Evolutionary conservation across 2,113 vertebrate species (phyloP), one percentile per base, ranked within the genome.

Genomic region (Scomber japonicus): DNA sequence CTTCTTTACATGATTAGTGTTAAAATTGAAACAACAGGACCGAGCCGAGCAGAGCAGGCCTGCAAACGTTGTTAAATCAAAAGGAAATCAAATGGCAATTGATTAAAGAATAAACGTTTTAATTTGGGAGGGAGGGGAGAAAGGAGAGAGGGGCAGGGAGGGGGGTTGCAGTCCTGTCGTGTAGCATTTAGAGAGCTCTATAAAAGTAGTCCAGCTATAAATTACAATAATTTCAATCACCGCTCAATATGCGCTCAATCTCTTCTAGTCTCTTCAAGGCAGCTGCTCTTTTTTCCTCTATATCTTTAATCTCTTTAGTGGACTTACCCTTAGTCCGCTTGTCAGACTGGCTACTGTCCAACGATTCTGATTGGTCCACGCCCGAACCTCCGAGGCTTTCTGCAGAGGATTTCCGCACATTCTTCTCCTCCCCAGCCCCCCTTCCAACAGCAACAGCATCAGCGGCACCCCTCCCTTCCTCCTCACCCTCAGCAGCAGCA

Each of bases 231-330:
- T 67, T 67, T 93, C 96, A 98, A 94, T 99, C 97, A 14, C 96
- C 96, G 92, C 97, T 98, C 91, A 99, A 95, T 93, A 99, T 98
- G 87, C 97, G 97, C 87, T 99, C 98, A 86, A 99, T 99, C 93
- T 99, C 98, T 91, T 99, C 98, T 21, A 99, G 95, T 95, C 98
- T 97, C 94, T 97, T 99, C 89, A 99, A 92, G 89, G 98, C 98
- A 64, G 98, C 98, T 60, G 96, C 97, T 82, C 98, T 93, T 94
- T 99, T 99, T 85, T 97, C 94, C 86, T 99, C 98, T 88, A 99
- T 99, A 87, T 98, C 97, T 94, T 96, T 97, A 82, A 98, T 96
- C 91, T 98, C 97, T 93, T 97, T 95, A 81, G 96, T 92, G 90
- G 97, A 97, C 93, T 97, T 99, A 79, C 93, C 94, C 70, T 95